Evolutionary conservation across 1,140 invertebrate species (phyloP).

Genomic region (Euwallacea similis): DNA sequence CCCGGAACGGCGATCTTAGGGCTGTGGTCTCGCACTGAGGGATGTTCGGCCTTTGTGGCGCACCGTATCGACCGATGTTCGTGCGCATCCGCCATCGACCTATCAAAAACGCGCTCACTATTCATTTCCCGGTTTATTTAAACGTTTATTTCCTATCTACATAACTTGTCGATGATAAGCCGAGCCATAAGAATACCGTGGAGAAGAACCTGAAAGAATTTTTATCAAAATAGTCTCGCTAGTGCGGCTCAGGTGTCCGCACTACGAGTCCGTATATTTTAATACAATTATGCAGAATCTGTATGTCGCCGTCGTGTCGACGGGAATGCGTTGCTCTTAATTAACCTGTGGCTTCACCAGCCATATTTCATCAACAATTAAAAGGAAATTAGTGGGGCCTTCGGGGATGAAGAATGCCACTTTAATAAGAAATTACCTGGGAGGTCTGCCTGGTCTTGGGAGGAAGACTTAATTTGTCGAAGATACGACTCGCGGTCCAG

Average conservation of each 20-base stretch:
- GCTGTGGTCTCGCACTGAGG: neutral
- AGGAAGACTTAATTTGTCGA: no score
- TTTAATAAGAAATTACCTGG: no score
- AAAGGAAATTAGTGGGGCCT: neutral
- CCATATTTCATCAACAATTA: constrained; percentile 5
- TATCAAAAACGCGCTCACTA: constrained; percentile 2
- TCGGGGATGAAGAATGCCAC: neutral
- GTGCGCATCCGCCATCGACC: constrained; percentile 15
- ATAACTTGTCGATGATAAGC: no score
- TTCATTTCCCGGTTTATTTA: neutral
- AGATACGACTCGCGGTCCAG: no score
- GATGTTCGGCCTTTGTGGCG: constrained; percentile 24
- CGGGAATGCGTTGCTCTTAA: neutral
- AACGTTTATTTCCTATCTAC: no score
- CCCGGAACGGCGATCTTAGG: neutral
- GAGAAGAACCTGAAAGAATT: no score
- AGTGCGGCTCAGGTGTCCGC: no score
- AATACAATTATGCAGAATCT: neutral
- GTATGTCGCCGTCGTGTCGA: neutral
- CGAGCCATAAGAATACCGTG: no score
- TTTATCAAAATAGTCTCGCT: no score
- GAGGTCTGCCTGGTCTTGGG: no score
- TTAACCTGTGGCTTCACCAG: neutral
- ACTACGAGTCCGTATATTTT: neutral
- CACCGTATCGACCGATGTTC: constrained; percentile 30